Evolutionary conservation across 2,888 invertebrate genomes (phyloP), one percentile per base, ranked within the genome.

Genomic region (Dasypogon diadema): DNA sequence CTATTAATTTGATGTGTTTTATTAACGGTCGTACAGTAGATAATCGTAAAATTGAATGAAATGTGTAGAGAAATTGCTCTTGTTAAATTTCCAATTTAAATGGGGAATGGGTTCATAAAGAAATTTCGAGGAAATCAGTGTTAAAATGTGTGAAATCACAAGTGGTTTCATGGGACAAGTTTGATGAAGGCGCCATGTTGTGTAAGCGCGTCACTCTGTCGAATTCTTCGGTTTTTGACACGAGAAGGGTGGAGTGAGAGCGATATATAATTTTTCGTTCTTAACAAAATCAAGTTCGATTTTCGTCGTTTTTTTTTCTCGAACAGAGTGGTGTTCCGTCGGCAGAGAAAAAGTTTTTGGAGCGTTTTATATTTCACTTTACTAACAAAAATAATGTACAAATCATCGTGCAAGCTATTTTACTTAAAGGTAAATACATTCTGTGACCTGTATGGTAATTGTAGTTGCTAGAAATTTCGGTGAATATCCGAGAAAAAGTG

Each of bases 361-460:
- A 46, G 42, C 58, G 58, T 74, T 46, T 74, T 60, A 18, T 42
- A 58, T 60, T n/a, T 16, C 37, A 21, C 21, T 60, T 48, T 54
- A 54, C 34, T 70, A 54, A 54, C 54, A 54, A 70, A 54, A 74
- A 77, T 74, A 55, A 77, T 75, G 75, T 74, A 68, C 54, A 74
- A 58, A 48, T 55, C 56, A 18, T 74, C 68, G 77, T 65, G 74
- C 68, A 75, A 74, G 70, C 6, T 68, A 73, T 77, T 75, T 65
- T 46, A 74, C 26, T 70, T 75, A 70, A 77, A 77, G 77, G 77
- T 77, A 77, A 77, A 46, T 16, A 26, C n/a, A 42, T 46, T 26
- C 1, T 14, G n/a, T 48, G n/a, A 18, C 2, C 16, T 1, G 16
- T 6, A 21, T 2, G n/a, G 18, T 1, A n/a, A 8, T 60, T 1